These are phyloP conservation scores for Digitonthophagus gazella DNA, from an alignment of 2,888 invertebrate species.

Conservation along the genomic window DNA sequence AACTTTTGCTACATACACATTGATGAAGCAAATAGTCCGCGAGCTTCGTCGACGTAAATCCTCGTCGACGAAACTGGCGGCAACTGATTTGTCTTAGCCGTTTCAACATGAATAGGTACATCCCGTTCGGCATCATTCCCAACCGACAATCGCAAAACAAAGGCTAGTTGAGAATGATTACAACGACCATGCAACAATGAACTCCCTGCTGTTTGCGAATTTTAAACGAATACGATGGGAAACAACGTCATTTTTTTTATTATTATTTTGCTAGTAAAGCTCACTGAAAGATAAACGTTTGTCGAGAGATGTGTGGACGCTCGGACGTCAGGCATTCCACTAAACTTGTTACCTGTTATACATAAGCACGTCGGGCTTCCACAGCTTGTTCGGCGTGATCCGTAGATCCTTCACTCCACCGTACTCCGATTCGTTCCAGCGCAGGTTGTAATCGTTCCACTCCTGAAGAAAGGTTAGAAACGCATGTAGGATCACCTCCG, in stretches of 20 bases:
- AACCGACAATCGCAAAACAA: neutral
- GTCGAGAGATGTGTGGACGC: conserved; percentile 16
- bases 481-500: neutral
- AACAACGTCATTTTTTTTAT: neutral
- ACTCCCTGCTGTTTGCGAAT: neutral
- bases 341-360: conserved; percentile 88
- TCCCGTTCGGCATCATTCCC: neutral
- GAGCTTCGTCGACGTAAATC: conserved; percentile 19
- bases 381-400: conserved; percentile 92
- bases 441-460: conserved; percentile 97
- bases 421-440: conserved; percentile 95
- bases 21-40: conserved; percentile 32
- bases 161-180: neutral
- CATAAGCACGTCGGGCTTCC: conserved; percentile 99
- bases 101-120: neutral
- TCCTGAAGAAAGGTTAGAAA: conserved; percentile 62
- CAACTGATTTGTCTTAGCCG: neutral
- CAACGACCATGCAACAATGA: neutral
- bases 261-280: conserved; percentile 18
- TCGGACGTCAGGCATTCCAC: conserved; percentile 33
- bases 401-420: conserved; percentile 92
- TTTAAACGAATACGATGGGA: neutral
- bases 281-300: conserved; percentile 20
- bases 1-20: conserved; percentile 40
- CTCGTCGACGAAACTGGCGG: neutral